Conservation (phyloP, 2,888 invertebrate genomes). For the Papilio demoleus region DNA sequence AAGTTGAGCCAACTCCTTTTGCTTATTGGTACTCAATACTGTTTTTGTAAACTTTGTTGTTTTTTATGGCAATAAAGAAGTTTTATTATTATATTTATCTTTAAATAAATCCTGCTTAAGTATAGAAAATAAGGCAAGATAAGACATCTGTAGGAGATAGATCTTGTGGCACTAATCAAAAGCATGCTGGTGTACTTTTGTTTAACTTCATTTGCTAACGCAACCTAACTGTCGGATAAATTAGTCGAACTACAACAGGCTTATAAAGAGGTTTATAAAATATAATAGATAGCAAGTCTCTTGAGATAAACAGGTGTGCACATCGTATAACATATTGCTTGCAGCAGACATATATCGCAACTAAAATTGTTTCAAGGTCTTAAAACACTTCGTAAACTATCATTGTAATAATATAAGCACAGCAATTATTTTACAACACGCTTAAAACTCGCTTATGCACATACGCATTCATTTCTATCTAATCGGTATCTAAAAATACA, state of each 20-base stretch:
- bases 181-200: too few relatives aligned
- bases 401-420: background rate
- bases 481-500: background rate
- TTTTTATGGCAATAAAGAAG: too few relatives aligned
- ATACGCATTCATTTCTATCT: background rate
- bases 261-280: background rate
- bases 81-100: too few relatives aligned
- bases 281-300: background rate
- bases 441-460: background rate
- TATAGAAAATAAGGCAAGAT: background rate
- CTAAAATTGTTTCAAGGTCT: background rate
- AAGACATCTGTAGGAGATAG: background rate
- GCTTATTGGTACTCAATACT: too few relatives aligned
- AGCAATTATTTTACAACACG: background rate
- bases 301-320: conserved; percentile 10
- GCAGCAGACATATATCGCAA: conserved; percentile 4
- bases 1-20: too few relatives aligned
- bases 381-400: background rate
- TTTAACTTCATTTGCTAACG: too few relatives aligned
- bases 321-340: background rate
- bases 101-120: too few relatives aligned
- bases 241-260: background rate
- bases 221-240: background rate
- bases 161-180: too few relatives aligned
- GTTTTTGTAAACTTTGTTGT: too few relatives aligned